Conservation (phyloP, 2,113 vertebrate species). For the Merops nubicus region DNA sequence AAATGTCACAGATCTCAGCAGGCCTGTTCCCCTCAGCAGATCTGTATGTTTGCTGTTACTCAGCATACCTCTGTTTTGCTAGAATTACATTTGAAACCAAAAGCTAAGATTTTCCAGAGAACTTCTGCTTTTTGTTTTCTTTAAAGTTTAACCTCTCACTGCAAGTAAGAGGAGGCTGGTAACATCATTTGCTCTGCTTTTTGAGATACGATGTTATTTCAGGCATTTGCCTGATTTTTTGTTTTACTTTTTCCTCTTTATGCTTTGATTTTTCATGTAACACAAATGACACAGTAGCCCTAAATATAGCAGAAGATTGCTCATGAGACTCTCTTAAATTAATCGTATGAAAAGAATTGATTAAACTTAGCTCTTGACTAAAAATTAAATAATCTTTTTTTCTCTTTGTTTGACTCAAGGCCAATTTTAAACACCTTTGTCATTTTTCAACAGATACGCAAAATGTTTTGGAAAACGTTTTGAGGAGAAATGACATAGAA, state of each 20-base stretch:
- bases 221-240: neutral
- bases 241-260: conserved; percentile 7
- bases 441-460: neutral
- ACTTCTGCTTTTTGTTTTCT: neutral
- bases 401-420: conserved; percentile 32
- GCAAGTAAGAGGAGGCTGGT: neutral
- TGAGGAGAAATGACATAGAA: neutral
- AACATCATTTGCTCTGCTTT: neutral
- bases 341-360: conserved; percentile 40
- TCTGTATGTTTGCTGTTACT: neutral
- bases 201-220: neutral
- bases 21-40: neutral
- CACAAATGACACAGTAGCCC: conserved; percentile 10
- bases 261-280: conserved; percentile 29
- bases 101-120: neutral
- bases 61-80: neutral
- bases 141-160: neutral
- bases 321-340: conserved; percentile 39
- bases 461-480: neutral
- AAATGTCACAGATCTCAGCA: neutral
- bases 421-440: conserved; percentile 45
- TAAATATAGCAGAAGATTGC: conserved; percentile 41
- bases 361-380: conserved; percentile 50
- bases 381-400: conserved; percentile 24
- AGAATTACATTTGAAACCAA: neutral